Evolutionary conservation across 2,888 invertebrate species (phyloP).

Genomic region (Adelphocoris suturalis): DNA sequence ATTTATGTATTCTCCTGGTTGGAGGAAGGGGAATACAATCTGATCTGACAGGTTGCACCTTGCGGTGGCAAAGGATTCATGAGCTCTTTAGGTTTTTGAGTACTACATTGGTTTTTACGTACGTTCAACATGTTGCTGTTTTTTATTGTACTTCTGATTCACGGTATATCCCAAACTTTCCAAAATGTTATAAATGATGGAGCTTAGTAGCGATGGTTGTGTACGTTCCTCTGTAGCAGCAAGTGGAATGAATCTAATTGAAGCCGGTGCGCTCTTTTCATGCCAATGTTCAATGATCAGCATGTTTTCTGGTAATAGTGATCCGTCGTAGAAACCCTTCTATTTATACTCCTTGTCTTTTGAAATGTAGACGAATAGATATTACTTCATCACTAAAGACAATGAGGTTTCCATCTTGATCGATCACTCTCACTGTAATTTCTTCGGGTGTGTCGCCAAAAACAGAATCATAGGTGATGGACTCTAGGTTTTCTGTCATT

Average conservation of each 20-base stretch:
- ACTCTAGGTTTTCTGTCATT: conserved; percentile 51
- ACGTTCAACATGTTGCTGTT: background rate
- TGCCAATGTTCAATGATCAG: background rate
- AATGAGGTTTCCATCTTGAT: conserved; percentile 62
- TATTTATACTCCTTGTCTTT: background rate
- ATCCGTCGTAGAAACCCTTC: background rate
- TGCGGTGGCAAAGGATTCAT: background rate
- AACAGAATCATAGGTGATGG: conserved; percentile 61
- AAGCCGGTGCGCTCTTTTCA: background rate
- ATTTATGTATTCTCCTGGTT: background rate
- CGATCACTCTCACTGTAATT: conserved; percentile 62
- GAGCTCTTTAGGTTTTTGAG: background rate
- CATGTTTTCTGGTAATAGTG: background rate
- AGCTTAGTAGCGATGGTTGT: background rate
- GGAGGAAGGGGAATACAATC: background rate
- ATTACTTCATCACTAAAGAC: conserved; percentile 68
- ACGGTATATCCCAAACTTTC: background rate
- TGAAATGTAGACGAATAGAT: background rate
- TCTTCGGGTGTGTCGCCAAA: conserved; percentile 19
- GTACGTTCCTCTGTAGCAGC: background rate
- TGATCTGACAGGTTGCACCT: background rate
- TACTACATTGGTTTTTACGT: background rate
- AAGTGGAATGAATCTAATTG: background rate
- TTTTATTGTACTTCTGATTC: background rate
- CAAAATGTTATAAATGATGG: background rate